Conservation (phyloP, 2,888 invertebrate species). For the Glyphotaelius pellucidus region DNA sequence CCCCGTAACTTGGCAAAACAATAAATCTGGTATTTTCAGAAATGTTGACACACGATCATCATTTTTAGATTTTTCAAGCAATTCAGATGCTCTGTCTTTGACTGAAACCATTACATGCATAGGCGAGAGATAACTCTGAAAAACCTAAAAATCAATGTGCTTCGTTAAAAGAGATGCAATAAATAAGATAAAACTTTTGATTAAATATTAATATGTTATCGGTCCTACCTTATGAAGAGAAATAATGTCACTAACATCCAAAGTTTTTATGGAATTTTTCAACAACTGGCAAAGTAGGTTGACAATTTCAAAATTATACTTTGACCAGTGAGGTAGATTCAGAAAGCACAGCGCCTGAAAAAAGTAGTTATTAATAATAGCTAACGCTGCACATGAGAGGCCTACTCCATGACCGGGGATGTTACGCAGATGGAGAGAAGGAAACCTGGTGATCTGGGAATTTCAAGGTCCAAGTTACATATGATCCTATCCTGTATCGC, state of each 20-base stretch:
- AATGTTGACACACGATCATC: conserved; percentile 50
- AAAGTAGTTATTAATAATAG: background rate
- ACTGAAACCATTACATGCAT: conserved; percentile 17
- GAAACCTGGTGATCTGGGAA: background rate
- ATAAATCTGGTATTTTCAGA: conserved; percentile 58
- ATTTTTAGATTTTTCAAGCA: conserved; percentile 45
- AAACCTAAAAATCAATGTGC: conserved; percentile 31
- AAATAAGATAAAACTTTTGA: background rate
- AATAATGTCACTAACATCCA: conserved; percentile 48
- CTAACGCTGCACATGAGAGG: background rate
- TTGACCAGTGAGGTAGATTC: conserved; percentile 54
- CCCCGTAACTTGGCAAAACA: conserved; percentile 58
- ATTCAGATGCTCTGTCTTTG: conserved; percentile 28
- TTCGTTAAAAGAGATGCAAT: background rate
- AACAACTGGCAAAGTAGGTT: conserved; percentile 24
- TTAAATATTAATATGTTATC: background rate
- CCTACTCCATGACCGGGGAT: background rate
- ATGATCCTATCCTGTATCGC: too few species aligned
- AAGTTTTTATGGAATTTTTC: conserved; percentile 29
- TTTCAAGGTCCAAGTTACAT: too few species aligned
- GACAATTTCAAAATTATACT: conserved; percentile 18
- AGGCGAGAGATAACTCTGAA: conserved; percentile 45
- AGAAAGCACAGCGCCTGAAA: conserved; percentile 49
- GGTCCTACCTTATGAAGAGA: conserved; percentile 51
- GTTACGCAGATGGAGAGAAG: background rate